phyloP scores from a whole-genome alignment of 2,113 vertebrate species.

The Microcebus tavaratra region DNA sequence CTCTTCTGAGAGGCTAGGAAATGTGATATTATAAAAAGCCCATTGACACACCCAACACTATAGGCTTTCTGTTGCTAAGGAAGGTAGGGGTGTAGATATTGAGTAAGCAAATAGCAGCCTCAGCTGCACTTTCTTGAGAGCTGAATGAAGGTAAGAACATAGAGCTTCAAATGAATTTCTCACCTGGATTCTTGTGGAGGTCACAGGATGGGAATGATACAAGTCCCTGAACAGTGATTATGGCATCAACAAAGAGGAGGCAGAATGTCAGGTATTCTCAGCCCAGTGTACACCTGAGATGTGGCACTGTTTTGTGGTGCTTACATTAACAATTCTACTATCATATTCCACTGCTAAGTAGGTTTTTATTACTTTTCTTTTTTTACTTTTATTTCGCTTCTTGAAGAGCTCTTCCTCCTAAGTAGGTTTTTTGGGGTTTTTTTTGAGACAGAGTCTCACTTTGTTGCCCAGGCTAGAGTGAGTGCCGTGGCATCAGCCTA shows the following conservation, averaged over 20 bases:
- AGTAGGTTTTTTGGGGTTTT: background rate
- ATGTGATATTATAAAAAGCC: background rate
- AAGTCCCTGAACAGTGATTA: background rate
- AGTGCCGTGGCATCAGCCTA: no score
- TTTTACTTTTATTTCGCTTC: no score
- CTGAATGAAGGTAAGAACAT: background rate
- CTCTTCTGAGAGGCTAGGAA: background rate
- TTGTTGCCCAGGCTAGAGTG: no score
- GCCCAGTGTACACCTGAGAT: background rate
- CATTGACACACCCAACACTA: background rate
- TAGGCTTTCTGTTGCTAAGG: background rate
- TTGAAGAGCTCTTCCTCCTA: no score
- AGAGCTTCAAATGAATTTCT: background rate
- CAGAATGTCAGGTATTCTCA: background rate
- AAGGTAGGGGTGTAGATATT: background rate
- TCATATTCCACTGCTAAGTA: background rate
- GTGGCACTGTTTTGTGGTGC: accelerated
- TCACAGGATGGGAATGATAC: background rate
- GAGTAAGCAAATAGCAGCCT: background rate
- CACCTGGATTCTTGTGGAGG: background rate
- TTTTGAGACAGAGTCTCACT: no score
- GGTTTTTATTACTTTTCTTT: no score
- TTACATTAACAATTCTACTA: background rate
- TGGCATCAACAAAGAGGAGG: background rate
- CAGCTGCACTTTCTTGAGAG: background rate